A percentile compares a stretch with the other conserved stretches of the same genome.
Conservation (phyloP, 2,888 invertebrate genomes). For the Pterostichus niger region DNA sequence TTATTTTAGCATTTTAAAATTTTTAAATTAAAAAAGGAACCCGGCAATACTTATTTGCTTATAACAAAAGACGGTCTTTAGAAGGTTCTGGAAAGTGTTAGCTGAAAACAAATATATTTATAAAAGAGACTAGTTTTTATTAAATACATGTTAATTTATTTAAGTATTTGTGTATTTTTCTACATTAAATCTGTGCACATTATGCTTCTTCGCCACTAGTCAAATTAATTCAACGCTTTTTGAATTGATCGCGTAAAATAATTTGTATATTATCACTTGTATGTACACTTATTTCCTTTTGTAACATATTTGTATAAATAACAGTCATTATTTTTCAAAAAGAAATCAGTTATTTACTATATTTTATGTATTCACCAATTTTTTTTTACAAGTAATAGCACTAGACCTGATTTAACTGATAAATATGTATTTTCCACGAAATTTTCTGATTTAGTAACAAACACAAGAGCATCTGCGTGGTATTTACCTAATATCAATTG, state of each 20-base stretch:
- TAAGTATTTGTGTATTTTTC: conserved; percentile 7
- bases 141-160: not conserved
- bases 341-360: not conserved
- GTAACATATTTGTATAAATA: conserved; percentile 65
- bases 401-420: no score
- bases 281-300: conserved; percentile 61
- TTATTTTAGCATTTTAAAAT: no score
- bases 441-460: no score
- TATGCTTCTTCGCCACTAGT: conserved; percentile 21
- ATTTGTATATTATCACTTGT: conserved; percentile 29
- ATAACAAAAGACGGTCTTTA: no score
- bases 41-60: no score
- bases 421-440: no score
- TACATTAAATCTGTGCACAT: conserved; percentile 18
- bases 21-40: no score
- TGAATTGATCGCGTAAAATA: conserved; percentile 25
- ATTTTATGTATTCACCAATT: not conserved
- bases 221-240: conserved; percentile 30
- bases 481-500: no score
- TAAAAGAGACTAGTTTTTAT: conserved; percentile 7
- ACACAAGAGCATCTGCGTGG: no score
- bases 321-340: conserved; percentile 63
- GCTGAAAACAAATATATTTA: no score
- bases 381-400: no score
- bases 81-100: no score